Evolutionary conservation across 2,797 vertebrate genomes (phyloP), one percentile per base, ranked within the genome.

Genomic region (Sylvilagus floridanus): DNA sequence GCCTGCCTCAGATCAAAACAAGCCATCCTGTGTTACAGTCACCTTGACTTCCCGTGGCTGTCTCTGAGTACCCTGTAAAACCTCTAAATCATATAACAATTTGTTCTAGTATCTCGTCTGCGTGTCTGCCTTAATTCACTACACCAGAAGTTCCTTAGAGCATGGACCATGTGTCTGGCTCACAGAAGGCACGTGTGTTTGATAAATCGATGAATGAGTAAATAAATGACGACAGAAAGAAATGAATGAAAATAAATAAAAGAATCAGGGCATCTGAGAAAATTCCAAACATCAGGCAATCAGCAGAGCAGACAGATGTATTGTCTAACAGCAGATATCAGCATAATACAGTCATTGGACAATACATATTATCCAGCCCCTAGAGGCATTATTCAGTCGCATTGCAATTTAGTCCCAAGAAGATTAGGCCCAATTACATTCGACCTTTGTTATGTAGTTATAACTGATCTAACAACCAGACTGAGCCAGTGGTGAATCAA

Each of bases 221-320:
- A 95, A 93, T 75, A 75, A 63, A 86, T 71, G 22, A 90, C 75
- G 84, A 78, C 6, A 81, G 30, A 87, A 94, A 93, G 68, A 94
- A 85, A 94, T 35, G 42, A 92, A 60, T 76, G 26, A 65, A 84
- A 91, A 88, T 76, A 95, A 93, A 88, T 91, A 63, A 94, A 94
- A 96, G 50, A 93, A 60, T 65, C 32, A 71, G 24, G 35, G 14
- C 78, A 84, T 83, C 75, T 84, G 35, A 96, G 82, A 93, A 88
- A 92, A 92, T 81, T 77, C 35, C 57, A 81, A 96, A 88, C 57
- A 88, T 32, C 28, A 37, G 42, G 82, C 84, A 83, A 69, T 75
- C 66, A 60, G 42, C 85, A 94, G 35, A 12, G 6, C 1, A 90
- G 68, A 35, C 35, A 92, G 63, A 96, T 42, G 52, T 89, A 96